A percentile compares a stretch with the other conserved stretches of the same genome.
Evolutionary conservation across 2,888 invertebrate species (phyloP).

Genomic region (Drosophila kuntzei): DNA sequence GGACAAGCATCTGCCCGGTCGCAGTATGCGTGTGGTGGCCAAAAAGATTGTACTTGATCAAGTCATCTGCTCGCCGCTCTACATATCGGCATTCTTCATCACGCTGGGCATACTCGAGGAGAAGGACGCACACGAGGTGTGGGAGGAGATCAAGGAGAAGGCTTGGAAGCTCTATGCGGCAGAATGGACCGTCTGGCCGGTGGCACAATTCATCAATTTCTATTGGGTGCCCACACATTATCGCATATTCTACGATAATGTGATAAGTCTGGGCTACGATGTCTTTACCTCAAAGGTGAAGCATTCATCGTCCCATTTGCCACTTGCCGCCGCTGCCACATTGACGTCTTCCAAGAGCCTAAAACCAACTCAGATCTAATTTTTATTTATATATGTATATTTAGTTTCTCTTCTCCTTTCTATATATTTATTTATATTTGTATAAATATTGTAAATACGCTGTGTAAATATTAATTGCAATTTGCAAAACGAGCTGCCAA

Average conservation of each 20-base stretch:
- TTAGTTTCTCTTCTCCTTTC: no score
- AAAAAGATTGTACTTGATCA: constrained; percentile 94
- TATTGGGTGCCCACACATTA: constrained; percentile 92
- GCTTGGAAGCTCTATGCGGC: constrained; percentile 92
- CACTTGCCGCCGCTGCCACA: constrained; percentile 19
- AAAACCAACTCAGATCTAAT: constrained; percentile 18
- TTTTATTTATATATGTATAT: constrained; percentile 7
- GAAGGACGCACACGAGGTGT: constrained; percentile 87
- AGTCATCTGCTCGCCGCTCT: constrained; percentile 92
- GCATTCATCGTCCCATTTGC: constrained; percentile 85
- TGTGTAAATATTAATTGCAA: constrained; percentile 19
- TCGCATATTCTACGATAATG: constrained; percentile 94
- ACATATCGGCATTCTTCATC: constrained; percentile 91
- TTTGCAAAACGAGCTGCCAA: constrained; percentile 1
- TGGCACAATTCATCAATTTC: constrained; percentile 96
- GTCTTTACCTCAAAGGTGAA: constrained; percentile 93
- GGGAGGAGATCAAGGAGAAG: constrained; percentile 90
- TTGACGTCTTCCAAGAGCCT: constrained; percentile 31
- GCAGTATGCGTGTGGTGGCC: constrained; percentile 88
- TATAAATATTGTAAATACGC: constrained; percentile 27
- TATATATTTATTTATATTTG: neutral
- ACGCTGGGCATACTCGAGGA: constrained; percentile 91
- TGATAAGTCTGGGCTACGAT: constrained; percentile 94
- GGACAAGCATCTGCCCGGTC: constrained; percentile 90
- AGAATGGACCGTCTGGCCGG: constrained; percentile 97